These are phyloP conservation scores for Oithona nana DNA, from an alignment of 2,888 invertebrate species.

Conservation along the genomic window DNA sequence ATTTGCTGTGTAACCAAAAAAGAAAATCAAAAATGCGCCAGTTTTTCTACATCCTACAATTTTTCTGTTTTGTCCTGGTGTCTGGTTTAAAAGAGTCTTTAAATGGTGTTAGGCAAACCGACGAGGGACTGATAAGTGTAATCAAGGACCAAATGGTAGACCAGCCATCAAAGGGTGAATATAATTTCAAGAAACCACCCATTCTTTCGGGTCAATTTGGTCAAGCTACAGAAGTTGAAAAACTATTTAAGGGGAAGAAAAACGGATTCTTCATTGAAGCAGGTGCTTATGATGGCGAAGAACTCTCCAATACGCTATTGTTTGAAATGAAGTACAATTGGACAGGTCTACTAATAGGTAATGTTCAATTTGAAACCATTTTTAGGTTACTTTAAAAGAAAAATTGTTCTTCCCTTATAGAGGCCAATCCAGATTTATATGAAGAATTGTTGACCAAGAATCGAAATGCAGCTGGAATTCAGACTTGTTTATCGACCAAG, in stretches of 20 bases:
- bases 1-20: too few relatives aligned
- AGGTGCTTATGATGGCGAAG: constrained; percentile 14
- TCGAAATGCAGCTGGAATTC: background rate
- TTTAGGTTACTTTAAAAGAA: too few relatives aligned
- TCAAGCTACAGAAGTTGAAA: background rate
- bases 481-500: constrained; percentile 2
- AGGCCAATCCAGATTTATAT: background rate
- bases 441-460: background rate
- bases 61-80: too few relatives aligned
- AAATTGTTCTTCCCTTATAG: too few relatives aligned
- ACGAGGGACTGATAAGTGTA: too few relatives aligned
- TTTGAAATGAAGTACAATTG: constrained; percentile 8
- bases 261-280: constrained; percentile 16
- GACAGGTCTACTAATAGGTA: constrained; percentile 14
- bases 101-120: too few relatives aligned
- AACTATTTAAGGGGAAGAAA: constrained; percentile 28
- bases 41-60: too few relatives aligned
- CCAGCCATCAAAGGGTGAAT: background rate
- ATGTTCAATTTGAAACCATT: too few relatives aligned
- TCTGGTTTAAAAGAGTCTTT: too few relatives aligned
- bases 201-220: background rate
- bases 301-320: constrained; percentile 7
- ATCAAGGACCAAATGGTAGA: too few relatives aligned
- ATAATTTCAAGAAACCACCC: background rate
- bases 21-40: too few relatives aligned